A percentile compares a stretch with the other conserved stretches of the same genome.
Conservation (phyloP, 1,140 invertebrate species). For the Vanessa atalanta region DNA sequence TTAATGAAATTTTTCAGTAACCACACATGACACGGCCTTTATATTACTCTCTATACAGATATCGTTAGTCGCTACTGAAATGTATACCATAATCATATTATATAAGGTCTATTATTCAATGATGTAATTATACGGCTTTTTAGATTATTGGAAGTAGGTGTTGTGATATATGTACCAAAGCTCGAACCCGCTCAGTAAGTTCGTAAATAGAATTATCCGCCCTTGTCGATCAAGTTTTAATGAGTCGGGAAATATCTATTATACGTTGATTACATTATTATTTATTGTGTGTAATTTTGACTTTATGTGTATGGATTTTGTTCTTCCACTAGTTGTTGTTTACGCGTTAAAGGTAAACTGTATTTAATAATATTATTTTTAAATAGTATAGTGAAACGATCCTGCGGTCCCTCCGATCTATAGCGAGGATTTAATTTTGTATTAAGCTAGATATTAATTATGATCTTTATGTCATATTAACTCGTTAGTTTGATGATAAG, state of each 20-base stretch:
- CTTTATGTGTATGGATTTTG: background rate
- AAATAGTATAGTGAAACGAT: no score
- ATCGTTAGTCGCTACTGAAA: background rate
- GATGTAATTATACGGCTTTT: background rate
- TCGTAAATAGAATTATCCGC: constrained; percentile 38
- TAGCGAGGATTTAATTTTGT: no score
- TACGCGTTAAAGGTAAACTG: background rate
- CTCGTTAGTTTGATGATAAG: no score
- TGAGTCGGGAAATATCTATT: constrained; percentile 23
- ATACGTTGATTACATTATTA: constrained; percentile 13
- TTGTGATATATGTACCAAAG: constrained; percentile 10
- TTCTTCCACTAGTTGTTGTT: background rate
- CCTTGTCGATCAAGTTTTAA: constrained; percentile 31
- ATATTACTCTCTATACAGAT: constrained; percentile 13
- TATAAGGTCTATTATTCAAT: constrained; percentile 7
- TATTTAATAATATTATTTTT: no score
- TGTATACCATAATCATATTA: background rate
- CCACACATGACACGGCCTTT: constrained; percentile 33
- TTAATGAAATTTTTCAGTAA: constrained; percentile 44
- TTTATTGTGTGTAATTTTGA: constrained; percentile 15
- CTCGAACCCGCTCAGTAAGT: constrained; percentile 7
- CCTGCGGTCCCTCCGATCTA: no score
- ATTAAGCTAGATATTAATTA: no score
- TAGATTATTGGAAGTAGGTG: background rate
- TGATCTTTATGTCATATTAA: no score